Conservation (phyloP, 2,797 vertebrate genomes). For the Rachycentron canadum region DNA sequence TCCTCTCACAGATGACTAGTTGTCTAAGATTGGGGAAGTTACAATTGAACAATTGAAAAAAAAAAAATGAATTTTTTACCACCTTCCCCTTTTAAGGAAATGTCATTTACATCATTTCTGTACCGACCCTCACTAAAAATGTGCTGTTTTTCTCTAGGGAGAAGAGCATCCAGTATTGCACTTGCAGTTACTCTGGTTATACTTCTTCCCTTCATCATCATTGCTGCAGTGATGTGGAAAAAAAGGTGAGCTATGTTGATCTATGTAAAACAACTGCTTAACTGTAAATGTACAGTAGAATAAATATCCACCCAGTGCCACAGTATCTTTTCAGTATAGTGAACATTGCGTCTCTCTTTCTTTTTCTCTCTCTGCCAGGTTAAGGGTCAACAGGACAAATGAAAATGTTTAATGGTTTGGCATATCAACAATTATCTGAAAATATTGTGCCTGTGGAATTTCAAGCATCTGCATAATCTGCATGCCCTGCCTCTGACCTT, state of each 20-base stretch:
- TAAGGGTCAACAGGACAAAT: neutral
- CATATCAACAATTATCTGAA: too few relatives aligned
- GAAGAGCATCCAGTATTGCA: fast-evolving
- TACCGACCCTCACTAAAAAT: neutral
- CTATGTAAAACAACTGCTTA: fast-evolving
- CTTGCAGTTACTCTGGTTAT: fast-evolving
- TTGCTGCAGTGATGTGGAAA: fast-evolving
- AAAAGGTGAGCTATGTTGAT: conserved; percentile 35
- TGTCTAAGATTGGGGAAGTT: neutral
- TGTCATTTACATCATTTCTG: neutral
- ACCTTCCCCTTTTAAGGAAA: neutral
- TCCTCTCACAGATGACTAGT: neutral
- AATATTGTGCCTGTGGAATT: neutral
- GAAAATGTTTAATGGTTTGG: neutral
- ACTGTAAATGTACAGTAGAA: neutral
- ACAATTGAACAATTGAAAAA: neutral
- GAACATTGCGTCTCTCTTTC: conserved; percentile 9
- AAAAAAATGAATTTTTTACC: neutral
- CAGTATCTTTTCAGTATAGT: neutral
- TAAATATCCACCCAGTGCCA: neutral
- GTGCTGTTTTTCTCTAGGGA: conserved; percentile 21
- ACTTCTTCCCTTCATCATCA: fast-evolving
- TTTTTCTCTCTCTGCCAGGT: conserved; percentile 36
- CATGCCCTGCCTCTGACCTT: neutral
- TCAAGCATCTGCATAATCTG: neutral